Evolutionary conservation across 2,797 vertebrate genomes (phyloP).

Genomic region (Yasuhikotakia modesta): DNA sequence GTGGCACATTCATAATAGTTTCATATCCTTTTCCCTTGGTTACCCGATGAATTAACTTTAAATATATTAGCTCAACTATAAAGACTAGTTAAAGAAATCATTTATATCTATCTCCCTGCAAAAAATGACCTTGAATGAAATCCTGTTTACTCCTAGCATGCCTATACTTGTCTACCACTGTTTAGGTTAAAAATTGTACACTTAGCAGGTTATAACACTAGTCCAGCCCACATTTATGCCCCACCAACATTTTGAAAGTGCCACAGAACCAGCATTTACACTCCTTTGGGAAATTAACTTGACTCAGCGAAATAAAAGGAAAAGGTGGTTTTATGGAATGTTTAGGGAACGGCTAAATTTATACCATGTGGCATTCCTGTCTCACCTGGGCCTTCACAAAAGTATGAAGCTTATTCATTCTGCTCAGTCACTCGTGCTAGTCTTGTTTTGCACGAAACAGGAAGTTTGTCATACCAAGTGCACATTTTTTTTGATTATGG

Average conservation of each 20-base stretch:
- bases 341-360: too few species aligned
- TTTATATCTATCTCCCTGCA: not conserved
- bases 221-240: not conserved
- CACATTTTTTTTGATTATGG: not conserved
- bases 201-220: not conserved
- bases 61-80: too few species aligned
- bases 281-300: too few species aligned
- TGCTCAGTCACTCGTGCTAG: not conserved
- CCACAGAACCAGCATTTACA: too few species aligned
- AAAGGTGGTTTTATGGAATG: too few species aligned
- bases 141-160: not conserved
- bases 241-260: too few species aligned
- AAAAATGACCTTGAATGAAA: not conserved
- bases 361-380: too few species aligned
- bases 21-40: not conserved
- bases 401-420: not conserved
- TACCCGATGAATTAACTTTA: not conserved
- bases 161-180: not conserved
- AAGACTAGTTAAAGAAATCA: not conserved
- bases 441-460: not conserved
- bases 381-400: too few species aligned
- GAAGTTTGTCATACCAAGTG: not conserved
- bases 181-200: not conserved
- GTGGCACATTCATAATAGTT: too few species aligned
- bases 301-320: too few species aligned